A percentile compares a stretch with the other conserved stretches of the same genome.
phyloP scores from a whole-genome alignment of 2,797 vertebrate species.

The Sebastolobus alascanus region DNA sequence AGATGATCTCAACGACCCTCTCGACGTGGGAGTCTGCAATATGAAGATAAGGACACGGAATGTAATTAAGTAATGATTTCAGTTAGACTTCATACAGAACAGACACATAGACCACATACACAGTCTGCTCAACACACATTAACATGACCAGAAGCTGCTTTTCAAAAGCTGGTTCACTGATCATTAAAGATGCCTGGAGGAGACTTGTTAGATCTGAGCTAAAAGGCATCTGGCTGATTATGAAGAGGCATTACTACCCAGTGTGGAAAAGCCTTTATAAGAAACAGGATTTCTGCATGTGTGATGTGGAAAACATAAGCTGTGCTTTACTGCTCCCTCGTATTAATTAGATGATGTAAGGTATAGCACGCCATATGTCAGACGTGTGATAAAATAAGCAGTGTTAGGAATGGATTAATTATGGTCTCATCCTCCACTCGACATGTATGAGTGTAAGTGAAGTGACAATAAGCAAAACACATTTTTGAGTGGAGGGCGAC shows the following conservation, averaged over 20 bases:
- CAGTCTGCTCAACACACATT: background rate
- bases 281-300: conserved; percentile 7
- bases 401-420: background rate
- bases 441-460: no score
- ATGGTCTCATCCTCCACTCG: no score
- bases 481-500: no score
- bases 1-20: conserved; percentile 76
- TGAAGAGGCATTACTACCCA: background rate
- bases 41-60: conserved; percentile 5
- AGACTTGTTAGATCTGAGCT: background rate
- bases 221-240: conserved; percentile 25
- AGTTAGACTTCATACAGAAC: background rate
- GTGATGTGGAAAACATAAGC: conserved; percentile 3
- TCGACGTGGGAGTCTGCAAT: conserved; percentile 66
- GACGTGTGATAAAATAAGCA: background rate
- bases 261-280: conserved; percentile 22
- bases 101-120: background rate
- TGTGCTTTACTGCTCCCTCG: background rate
- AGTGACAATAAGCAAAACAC: no score
- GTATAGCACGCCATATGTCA: background rate
- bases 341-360: conserved; percentile 14
- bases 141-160: background rate
- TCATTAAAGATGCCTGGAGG: background rate
- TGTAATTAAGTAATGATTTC: background rate
- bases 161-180: background rate